Percentiles rank a stretch among this genome's conserved stretches.
Conservation (phyloP, 2,888 invertebrate genomes). For the Drosophila acutilabella region DNA sequence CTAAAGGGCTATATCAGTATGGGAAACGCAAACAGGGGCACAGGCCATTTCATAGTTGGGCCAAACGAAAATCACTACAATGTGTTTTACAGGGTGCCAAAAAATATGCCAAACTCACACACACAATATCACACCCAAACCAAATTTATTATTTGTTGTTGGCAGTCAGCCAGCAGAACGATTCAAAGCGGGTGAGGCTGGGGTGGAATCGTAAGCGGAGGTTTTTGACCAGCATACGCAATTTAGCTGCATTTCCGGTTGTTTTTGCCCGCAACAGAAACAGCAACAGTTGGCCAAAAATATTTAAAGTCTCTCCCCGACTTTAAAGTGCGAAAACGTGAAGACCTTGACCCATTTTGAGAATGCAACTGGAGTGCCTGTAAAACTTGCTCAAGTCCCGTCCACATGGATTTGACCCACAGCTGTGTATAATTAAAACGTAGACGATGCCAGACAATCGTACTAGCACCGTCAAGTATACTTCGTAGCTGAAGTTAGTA, state of each 20-base stretch:
- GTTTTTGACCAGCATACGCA: constrained; percentile 59
- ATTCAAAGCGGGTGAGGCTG: constrained; percentile 12
- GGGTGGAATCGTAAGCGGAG: constrained; percentile 1
- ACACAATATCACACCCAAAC: constrained; percentile 25
- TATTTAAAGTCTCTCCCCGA: constrained; percentile 55
- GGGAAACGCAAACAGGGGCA: constrained; percentile 23
- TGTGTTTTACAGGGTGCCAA: constrained; percentile 61
- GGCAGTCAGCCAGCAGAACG: constrained; percentile 44
- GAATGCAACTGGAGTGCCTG: constrained; percentile 5
- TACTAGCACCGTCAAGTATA: constrained; percentile 66
- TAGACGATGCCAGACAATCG: constrained; percentile 57
- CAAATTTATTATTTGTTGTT: constrained; percentile 72
- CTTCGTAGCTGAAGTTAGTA: constrained; percentile 71
- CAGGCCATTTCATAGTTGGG: constrained; percentile 70
- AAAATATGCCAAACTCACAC: constrained; percentile 64
- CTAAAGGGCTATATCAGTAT: too few relatives aligned
- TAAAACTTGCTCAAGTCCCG: neutral
- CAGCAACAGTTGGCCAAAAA: constrained; percentile 69
- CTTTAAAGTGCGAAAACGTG: constrained; percentile 64
- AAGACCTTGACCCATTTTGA: constrained; percentile 73
- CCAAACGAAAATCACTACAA: constrained; percentile 59
- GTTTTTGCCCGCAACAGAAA: constrained; percentile 13
- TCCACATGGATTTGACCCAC: constrained; percentile 51
- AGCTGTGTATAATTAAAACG: constrained; percentile 56
- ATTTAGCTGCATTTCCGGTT: constrained; percentile 68